These are phyloP conservation scores for Andrena praecox DNA, from an alignment of 2,888 invertebrate genomes.

Conservation along the genomic window DNA sequence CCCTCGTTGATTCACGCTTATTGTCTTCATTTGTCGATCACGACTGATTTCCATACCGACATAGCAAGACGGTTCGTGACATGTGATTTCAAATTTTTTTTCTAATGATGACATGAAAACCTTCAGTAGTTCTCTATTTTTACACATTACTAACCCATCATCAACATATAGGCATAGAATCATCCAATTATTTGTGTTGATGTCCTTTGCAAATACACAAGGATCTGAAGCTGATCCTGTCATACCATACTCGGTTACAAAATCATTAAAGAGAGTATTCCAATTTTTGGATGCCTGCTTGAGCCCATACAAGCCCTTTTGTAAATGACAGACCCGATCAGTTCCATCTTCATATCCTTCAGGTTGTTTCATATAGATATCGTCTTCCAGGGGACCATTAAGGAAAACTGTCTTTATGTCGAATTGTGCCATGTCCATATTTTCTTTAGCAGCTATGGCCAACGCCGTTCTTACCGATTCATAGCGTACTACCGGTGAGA, in stretches of 20 bases:
- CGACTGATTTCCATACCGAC: slow-evolving; percentile 7
- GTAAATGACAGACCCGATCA: neutral
- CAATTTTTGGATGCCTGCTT: slow-evolving; percentile 28
- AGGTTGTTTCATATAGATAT: no score
- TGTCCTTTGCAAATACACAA: slow-evolving; percentile 5
- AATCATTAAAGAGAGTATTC: slow-evolving; percentile 26
- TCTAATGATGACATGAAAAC: neutral
- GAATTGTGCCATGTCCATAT: slow-evolving; percentile 37
- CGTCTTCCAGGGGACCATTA: slow-evolving; percentile 14
- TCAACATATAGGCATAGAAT: slow-evolving; percentile 17
- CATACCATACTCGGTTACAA: slow-evolving; percentile 4
- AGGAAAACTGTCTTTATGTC: slow-evolving; percentile 31
- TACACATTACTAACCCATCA: slow-evolving; percentile 6
- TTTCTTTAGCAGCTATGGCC: slow-evolving; percentile 10
- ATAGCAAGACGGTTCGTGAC: slow-evolving; percentile 12
- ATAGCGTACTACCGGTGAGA: neutral
- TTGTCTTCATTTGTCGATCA: neutral
- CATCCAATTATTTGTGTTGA: neutral
- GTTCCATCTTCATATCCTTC: slow-evolving; percentile 27
- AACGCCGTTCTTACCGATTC: slow-evolving; percentile 32
- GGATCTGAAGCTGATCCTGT: slow-evolving; percentile 15
- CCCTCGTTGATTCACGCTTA: slow-evolving; percentile 5
- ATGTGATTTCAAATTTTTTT: neutral
- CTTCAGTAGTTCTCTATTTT: neutral
- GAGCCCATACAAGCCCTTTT: slow-evolving; percentile 26